A percentile compares a stretch with the other conserved stretches of the same genome.
Conservation (phyloP, 2,888 invertebrate genomes). For the Dendrolimus pini region DNA sequence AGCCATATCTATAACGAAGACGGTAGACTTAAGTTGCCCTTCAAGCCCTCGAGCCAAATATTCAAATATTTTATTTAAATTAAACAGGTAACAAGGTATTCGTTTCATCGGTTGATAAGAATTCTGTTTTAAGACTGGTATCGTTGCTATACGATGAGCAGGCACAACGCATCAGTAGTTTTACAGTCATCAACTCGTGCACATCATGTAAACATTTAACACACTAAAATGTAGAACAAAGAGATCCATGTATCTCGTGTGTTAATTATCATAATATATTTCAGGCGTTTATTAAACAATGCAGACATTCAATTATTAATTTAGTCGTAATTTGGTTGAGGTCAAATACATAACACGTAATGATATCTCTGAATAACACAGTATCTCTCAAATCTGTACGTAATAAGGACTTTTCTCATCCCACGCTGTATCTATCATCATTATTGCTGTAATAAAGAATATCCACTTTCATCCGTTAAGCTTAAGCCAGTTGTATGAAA, state of each 20-base stretch:
- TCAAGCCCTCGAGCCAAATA: too few species aligned
- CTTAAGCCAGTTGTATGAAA: neutral
- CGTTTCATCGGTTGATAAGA: constrained; percentile 12
- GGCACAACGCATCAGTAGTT: constrained; percentile 25
- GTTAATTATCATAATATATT: neutral
- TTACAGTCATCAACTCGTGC: constrained; percentile 37
- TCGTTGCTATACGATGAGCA: neutral
- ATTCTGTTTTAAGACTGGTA: constrained; percentile 13
- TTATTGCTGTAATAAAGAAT: neutral
- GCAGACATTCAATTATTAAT: neutral
- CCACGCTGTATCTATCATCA: neutral
- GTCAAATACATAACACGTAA: too few species aligned
- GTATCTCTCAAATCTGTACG: too few species aligned
- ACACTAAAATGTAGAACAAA: constrained; percentile 56
- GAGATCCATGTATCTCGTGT: constrained; percentile 16
- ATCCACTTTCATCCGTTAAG: neutral
- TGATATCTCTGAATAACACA: too few species aligned
- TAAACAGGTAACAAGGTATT: too few species aligned
- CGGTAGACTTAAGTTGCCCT: too few species aligned
- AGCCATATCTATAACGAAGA: too few species aligned
- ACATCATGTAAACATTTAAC: constrained; percentile 50
- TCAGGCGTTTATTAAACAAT: neutral
- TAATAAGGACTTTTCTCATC: neutral
- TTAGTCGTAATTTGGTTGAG: too few species aligned
- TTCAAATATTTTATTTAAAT: too few species aligned